phyloP scores from a whole-genome alignment of 30 jellyfish, hydroid and myxozoan genomes.

The Aurelia aurita region DNA sequence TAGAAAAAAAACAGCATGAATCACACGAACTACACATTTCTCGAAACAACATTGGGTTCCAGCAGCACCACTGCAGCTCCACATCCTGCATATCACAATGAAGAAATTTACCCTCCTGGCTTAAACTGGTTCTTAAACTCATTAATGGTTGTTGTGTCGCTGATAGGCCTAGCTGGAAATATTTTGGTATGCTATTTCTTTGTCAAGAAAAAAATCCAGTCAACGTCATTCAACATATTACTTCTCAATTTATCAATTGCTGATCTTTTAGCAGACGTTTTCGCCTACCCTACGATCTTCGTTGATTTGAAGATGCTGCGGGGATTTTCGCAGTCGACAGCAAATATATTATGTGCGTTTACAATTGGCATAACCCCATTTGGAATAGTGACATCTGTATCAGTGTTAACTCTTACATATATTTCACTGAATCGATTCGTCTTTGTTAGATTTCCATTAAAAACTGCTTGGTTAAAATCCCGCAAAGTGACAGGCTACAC shows the following conservation, averaged over 20 bases:
- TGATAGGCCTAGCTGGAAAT: constrained; percentile 51
- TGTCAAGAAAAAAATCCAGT: constrained; percentile 12
- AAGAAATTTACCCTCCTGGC: constrained; percentile 52
- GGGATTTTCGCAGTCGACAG: constrained; percentile 6
- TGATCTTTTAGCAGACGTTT: constrained; percentile 54
- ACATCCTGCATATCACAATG: background rate
- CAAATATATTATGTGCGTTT: constrained; percentile 57
- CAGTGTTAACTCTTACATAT: constrained; percentile 49
- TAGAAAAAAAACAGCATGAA: no score
- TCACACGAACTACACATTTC: no score
- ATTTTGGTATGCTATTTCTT: constrained; percentile 53
- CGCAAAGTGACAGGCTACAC: background rate
- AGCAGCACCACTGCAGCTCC: background rate
- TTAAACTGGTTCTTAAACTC: constrained; percentile 65
- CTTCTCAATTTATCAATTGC: constrained; percentile 54
- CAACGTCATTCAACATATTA: constrained; percentile 48
- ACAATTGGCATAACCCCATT: constrained; percentile 84
- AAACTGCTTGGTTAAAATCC: constrained; percentile 13
- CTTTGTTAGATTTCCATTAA: constrained; percentile 24
- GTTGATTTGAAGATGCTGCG: constrained; percentile 56
- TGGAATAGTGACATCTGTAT: constrained; percentile 66
- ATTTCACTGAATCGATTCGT: constrained; percentile 53
- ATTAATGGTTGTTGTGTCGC: constrained; percentile 33
- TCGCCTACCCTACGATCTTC: constrained; percentile 62
- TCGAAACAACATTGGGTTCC: no score